Evolutionary conservation across 1,140 invertebrate genomes (phyloP).

Genomic region (Archegozetes longisetosus): DNA sequence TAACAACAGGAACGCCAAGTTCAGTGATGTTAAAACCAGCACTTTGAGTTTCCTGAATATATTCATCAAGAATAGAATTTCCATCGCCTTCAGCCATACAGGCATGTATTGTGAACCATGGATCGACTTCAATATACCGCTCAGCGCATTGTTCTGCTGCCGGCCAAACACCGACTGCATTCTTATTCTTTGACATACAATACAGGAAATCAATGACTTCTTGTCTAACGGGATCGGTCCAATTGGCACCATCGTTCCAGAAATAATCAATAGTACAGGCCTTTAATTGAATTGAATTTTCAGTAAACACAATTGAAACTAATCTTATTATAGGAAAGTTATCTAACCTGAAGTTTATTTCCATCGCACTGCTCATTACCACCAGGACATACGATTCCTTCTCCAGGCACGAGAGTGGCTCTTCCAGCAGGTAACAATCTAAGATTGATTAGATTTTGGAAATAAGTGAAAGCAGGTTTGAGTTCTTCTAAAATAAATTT

Average conservation of each 20-base stretch:
- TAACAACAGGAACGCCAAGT: background rate
- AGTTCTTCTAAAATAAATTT: conserved; percentile 6
- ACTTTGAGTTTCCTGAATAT: conserved; percentile 1
- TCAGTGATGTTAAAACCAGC: background rate
- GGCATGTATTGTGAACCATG: background rate
- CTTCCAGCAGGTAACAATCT: conserved; percentile 8
- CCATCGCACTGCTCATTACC: background rate
- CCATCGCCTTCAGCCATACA: background rate
- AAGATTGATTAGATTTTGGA: conserved; percentile 6
- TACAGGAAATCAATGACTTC: conserved; percentile 13
- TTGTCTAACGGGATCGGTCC: conserved; percentile 12
- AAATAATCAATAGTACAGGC: conserved; percentile 10
- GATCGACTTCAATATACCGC: background rate
- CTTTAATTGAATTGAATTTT: no score
- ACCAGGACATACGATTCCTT: background rate
- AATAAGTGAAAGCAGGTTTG: background rate
- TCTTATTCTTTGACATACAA: conserved; percentile 12
- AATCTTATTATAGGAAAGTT: background rate
- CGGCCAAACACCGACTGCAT: background rate
- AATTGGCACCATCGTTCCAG: conserved; percentile 13
- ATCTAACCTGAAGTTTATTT: conserved; percentile 12
- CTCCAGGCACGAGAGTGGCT: background rate
- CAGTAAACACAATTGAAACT: no score
- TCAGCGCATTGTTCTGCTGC: conserved; percentile 7
- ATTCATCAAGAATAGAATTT: background rate